phyloP scores from a whole-genome alignment of 1,140 invertebrate genomes.

The Musca domestica region DNA sequence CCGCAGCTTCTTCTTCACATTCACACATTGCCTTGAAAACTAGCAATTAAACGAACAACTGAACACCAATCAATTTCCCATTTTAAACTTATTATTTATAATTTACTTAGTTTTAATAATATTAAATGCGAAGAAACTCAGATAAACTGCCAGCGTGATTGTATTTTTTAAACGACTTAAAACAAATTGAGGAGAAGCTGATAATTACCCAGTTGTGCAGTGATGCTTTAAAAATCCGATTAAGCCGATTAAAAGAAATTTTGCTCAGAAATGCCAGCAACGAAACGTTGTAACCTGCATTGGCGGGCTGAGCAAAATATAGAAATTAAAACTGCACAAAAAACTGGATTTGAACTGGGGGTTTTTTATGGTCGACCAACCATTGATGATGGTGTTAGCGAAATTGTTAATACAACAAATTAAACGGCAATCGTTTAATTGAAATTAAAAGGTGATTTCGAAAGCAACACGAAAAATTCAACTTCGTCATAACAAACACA shows the following conservation, averaged over 20 bases:
- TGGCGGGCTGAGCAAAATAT: no score
- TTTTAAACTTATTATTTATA: conserved; percentile 7
- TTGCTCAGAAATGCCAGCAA: no score
- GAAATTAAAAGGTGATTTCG: conserved; percentile 10
- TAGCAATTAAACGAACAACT: background rate
- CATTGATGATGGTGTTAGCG: no score
- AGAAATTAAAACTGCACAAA: no score
- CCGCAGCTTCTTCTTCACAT: no score
- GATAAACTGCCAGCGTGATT: no score
- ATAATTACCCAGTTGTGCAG: conserved; percentile 16
- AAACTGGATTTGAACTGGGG: no score
- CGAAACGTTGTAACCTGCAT: no score
- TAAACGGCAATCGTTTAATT: conserved; percentile 15
- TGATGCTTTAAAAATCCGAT: conserved; percentile 18
- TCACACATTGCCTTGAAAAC: no score
- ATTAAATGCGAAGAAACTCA: background rate
- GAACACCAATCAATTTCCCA: background rate
- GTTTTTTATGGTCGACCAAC: no score
- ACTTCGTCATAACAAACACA: background rate
- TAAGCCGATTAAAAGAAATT: conserved; percentile 16
- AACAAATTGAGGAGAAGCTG: background rate
- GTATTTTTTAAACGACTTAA: background rate
- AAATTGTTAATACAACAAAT: conserved; percentile 14
- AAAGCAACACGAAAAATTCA: no score
- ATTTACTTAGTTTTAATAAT: background rate